Percentiles rank a stretch among this genome's conserved stretches.
Evolutionary conservation across 1,140 invertebrate genomes (phyloP).

Genomic region (Brachionus rotundiformis): DNA sequence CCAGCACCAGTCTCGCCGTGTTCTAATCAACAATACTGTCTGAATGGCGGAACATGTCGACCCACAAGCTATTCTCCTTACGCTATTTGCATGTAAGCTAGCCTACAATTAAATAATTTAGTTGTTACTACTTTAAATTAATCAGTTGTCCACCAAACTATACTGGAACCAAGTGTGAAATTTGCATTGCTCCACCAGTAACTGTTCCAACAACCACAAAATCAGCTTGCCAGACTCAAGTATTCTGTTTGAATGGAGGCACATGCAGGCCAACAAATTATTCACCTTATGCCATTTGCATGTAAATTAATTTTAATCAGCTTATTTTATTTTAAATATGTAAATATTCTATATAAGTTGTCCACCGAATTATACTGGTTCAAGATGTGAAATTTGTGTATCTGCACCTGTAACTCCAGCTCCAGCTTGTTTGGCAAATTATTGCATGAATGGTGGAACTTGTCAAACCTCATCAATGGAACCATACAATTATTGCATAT

Average conservation of each 20-base stretch:
- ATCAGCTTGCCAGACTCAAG: background rate
- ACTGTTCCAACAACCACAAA: background rate
- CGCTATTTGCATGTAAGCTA: conserved; percentile 44
- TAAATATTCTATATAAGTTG: conserved; percentile 2
- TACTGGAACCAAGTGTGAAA: conserved; percentile 26
- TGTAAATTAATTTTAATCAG: background rate
- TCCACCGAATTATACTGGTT: conserved; percentile 30
- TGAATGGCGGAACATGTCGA: conserved; percentile 31
- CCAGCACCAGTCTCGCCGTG: conserved; percentile 26
- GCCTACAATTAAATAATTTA: background rate
- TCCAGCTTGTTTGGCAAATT: background rate
- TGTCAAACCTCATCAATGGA: background rate
- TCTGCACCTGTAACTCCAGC: background rate
- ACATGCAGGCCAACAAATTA: background rate
- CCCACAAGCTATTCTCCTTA: conserved; percentile 11
- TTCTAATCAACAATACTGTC: conserved; percentile 25
- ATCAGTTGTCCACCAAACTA: conserved; percentile 35
- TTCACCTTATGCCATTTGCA: conserved; percentile 7
- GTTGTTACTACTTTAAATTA: background rate
- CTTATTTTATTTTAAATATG: background rate
- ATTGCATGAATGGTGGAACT: conserved; percentile 32
- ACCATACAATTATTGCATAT: background rate
- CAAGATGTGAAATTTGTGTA: conserved; percentile 42
- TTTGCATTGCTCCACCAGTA: background rate
- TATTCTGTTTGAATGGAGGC: conserved; percentile 38